Percentiles rank a stretch among this genome's conserved stretches.
Conservation (phyloP, 2,113 vertebrate species). For the Asarcornis scutulata region DNA sequence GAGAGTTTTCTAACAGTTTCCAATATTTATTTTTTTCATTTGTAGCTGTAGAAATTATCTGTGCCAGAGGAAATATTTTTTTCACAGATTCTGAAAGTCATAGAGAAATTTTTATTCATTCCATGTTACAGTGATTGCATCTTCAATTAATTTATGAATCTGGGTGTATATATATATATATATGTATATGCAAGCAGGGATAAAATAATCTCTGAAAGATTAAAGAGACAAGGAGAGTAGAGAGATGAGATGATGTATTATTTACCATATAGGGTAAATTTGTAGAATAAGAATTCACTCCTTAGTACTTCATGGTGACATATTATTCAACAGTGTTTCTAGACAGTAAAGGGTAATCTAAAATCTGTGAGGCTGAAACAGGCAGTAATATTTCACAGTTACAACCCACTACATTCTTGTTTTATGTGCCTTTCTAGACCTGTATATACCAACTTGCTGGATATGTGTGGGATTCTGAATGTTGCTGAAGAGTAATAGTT, state of each 20-base stretch:
- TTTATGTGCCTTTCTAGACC: conserved; percentile 48
- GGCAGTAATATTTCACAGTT: conserved; percentile 64
- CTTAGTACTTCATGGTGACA: conserved; percentile 3
- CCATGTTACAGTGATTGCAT: neutral
- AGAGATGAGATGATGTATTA: conserved; percentile 20
- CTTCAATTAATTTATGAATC: neutral
- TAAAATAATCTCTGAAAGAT: neutral
- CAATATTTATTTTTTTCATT: neutral
- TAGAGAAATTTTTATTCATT: neutral
- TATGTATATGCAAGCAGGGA: neutral
- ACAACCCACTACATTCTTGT: conserved; percentile 29
- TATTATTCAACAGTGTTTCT: conserved; percentile 31
- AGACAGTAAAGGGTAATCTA: conserved; percentile 55
- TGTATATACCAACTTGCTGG: neutral
- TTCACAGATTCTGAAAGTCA: neutral
- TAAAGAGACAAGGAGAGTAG: neutral
- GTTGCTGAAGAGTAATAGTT: neutral
- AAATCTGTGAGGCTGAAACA: conserved; percentile 68
- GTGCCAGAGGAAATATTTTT: neutral
- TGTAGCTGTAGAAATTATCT: neutral
- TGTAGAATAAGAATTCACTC: conserved; percentile 50
- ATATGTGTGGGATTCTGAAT: neutral
- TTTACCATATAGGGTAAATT: conserved; percentile 1
- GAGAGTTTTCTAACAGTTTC: neutral
- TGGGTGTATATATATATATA: neutral